These are phyloP conservation scores for Leptodactylus fallax DNA, from an alignment of 2,797 vertebrate species.

Conservation along the genomic window DNA sequence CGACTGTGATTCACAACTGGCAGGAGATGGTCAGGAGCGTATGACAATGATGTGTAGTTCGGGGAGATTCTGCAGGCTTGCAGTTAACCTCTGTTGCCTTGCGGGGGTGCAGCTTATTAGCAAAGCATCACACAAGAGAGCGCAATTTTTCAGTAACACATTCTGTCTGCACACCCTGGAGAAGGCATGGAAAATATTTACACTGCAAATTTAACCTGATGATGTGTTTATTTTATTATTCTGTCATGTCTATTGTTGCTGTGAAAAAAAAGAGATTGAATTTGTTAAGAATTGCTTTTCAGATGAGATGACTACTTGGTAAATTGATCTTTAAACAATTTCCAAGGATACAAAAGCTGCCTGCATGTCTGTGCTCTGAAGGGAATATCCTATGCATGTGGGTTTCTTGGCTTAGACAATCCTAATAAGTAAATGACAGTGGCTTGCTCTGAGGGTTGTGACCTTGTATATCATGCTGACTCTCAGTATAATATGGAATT, in stretches of 20 bases:
- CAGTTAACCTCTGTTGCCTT: constrained; percentile 53
- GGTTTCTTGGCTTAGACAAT: background rate
- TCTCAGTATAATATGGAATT: constrained; percentile 10
- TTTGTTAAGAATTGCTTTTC: constrained; percentile 33
- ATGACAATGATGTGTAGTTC: constrained; percentile 40
- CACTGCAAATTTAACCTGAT: constrained; percentile 19
- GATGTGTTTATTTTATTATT: constrained; percentile 36
- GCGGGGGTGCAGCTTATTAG: constrained; percentile 47
- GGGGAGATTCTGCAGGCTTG: constrained; percentile 31
- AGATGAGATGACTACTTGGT: constrained; percentile 12
- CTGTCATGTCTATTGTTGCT: constrained; percentile 24
- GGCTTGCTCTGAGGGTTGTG: background rate
- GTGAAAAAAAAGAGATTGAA: constrained; percentile 36
- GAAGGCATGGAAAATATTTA: constrained; percentile 39
- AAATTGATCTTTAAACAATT: constrained; percentile 42
- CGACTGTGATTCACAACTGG: background rate
- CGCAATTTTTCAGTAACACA: constrained; percentile 9
- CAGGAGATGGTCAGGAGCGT: constrained; percentile 29
- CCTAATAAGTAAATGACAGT: constrained; percentile 32
- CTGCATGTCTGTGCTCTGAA: background rate
- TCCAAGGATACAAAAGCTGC: constrained; percentile 25
- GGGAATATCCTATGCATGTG: constrained; percentile 7
- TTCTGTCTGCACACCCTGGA: background rate
- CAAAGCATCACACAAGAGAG: constrained; percentile 29
- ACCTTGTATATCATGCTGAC: background rate